Percentiles rank a stretch among this genome's conserved stretches.
phyloP scores from a whole-genome alignment of 2,113 vertebrate genomes.

The Equus przewalskii region DNA sequence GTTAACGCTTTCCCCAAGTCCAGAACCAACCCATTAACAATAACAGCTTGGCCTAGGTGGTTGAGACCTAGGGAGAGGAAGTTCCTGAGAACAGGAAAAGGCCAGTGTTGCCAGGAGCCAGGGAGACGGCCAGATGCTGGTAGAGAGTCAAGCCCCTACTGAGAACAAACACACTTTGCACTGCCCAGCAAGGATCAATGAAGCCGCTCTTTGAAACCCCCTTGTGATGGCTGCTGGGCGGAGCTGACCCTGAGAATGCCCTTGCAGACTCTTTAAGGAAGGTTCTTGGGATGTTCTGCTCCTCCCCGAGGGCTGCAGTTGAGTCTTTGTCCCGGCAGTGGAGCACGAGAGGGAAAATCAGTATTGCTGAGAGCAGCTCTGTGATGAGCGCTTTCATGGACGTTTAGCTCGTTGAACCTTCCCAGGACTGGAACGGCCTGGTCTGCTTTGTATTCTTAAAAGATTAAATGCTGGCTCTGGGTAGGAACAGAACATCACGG shows the following conservation, averaged over 20 bases:
- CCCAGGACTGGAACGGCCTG: not conserved
- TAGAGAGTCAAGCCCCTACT: rapidly evolving
- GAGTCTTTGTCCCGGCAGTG: too few species aligned
- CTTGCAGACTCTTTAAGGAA: rapidly evolving
- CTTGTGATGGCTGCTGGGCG: not conserved
- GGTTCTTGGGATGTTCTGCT: too few species aligned
- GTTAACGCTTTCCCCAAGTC: not conserved
- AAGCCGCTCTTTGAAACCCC: rapidly evolving
- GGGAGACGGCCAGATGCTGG: not conserved
- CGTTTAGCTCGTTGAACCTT: rapidly evolving
- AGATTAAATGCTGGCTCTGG: not conserved
- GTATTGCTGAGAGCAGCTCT: rapidly evolving
- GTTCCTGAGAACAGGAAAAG: not conserved
- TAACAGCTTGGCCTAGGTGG: not conserved
- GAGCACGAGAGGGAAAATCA: rapidly evolving
- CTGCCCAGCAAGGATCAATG: rapidly evolving
- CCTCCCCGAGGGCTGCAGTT: too few species aligned
- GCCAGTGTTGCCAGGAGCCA: not conserved
- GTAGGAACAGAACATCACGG: rapidly evolving
- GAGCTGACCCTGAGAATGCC: rapidly evolving
- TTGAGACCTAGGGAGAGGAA: not conserved
- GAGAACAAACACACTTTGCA: not conserved
- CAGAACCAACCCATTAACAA: not conserved
- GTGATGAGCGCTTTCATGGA: not conserved
- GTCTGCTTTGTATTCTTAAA: not conserved